Evolutionary conservation across 35 echinoderm and acorn worm genomes (phyloP), one percentile per base, ranked within the genome.

Genomic region (Apostichopus parvimensis): DNA sequence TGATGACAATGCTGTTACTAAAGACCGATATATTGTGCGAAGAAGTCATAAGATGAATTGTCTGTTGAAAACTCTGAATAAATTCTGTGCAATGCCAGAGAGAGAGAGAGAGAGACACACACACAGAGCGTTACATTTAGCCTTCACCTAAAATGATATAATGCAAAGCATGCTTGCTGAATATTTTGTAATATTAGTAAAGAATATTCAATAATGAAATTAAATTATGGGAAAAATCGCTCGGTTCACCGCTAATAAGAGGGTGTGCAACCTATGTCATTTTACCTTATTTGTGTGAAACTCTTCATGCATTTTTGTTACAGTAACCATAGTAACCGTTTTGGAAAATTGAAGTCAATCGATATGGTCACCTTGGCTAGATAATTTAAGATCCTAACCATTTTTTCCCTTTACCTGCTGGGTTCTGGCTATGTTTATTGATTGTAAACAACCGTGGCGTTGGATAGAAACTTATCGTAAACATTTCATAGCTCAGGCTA

Each of bases 341-440:
- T 34, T 82, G 34, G 45, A 82, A 82, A 82, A 82, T 18, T 82
- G n/a, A 82, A 56, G 24, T 22, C 55, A 59, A 84, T 84, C 81
- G 81, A 84, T 84, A n/a, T 60, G 81, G 81, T 59, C 81, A 84
- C 81, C 81, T 84, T 84, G 81, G 23, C 9, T 56, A 52, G 52
- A 58, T 58, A 52, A 84, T 84, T 84, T 58, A 84, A 15, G 54
- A 57, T 59, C 81, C 15, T 84, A 22, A 58, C 54, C 21, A 84
- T 17, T 17, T 84, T 57, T 59, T 5, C n/a, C 57, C 9, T 58
- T 8, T 84, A 55, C 53, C 18, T 9, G 64, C 64, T 68, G 64
- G 18, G 64, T 53, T 82, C 22, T 25, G 79, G 18, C 64, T 56
- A 82, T 13, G 79, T 54, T 34, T 82, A 55, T 82, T 82, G 79